Conservation (phyloP, 2,113 vertebrate species). For the Eubucco bourcierii region DNA sequence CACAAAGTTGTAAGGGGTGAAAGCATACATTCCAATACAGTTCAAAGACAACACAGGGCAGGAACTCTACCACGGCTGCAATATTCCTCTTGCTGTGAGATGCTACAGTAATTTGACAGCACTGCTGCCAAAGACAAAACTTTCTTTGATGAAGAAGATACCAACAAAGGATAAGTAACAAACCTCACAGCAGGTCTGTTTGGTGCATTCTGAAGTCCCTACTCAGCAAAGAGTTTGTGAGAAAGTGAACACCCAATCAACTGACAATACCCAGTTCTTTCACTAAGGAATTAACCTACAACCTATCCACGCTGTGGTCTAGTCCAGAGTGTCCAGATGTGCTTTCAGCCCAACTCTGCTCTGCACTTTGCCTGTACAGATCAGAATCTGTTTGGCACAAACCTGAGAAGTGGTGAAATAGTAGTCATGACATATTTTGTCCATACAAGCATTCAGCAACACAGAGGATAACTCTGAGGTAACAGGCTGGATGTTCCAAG, state of each 20-base stretch:
- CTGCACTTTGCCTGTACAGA: background rate
- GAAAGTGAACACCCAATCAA: background rate
- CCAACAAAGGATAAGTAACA: accelerated
- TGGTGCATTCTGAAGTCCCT: background rate
- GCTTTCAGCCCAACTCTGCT: background rate
- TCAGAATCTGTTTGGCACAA: background rate
- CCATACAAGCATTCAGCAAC: background rate
- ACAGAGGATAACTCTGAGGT: background rate
- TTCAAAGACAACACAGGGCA: background rate
- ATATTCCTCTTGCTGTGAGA: background rate
- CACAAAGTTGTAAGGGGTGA: background rate
- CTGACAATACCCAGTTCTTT: background rate
- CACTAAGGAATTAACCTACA: background rate
- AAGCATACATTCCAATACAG: background rate
- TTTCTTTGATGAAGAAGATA: background rate
- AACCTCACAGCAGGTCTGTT: background rate
- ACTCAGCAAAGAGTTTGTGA: background rate
- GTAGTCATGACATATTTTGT: background rate
- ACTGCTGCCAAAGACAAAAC: background rate
- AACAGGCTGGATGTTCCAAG: background rate
- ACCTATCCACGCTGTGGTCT: background rate
- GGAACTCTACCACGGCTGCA: background rate
- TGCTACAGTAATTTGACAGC: background rate
- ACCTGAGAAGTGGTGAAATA: background rate
- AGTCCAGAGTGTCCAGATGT: accelerated